Conservation (phyloP, 2,888 invertebrate species). For the Lithophane socia region DNA sequence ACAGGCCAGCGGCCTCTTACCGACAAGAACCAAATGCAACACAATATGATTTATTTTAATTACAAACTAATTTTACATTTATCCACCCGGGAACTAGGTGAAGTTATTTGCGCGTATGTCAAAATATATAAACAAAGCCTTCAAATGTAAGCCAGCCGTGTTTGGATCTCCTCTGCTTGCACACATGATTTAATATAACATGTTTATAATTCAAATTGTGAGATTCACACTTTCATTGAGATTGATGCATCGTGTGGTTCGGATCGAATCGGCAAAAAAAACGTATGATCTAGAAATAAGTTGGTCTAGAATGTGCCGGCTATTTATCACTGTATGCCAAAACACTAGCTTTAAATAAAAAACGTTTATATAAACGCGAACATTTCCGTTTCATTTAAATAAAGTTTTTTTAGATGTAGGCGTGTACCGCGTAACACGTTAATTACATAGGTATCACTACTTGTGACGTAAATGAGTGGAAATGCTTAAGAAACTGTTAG, state of each 20-base stretch:
- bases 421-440: slow-evolving; percentile 27
- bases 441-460: slow-evolving; percentile 35
- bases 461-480: slow-evolving; percentile 64
- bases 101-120: slow-evolving; percentile 58
- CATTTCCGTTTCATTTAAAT: slow-evolving; percentile 46
- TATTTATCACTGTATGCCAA: slow-evolving; percentile 50
- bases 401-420: slow-evolving; percentile 40
- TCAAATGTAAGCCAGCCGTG: slow-evolving; percentile 49
- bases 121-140: slow-evolving; percentile 63
- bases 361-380: slow-evolving; percentile 40
- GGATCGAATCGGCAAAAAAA: slow-evolving; percentile 21
- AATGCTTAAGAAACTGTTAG: slow-evolving; percentile 65
- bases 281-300: slow-evolving; percentile 38
- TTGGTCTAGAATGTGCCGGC: slow-evolving; percentile 29
- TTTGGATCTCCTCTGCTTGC: slow-evolving; percentile 47
- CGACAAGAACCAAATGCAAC: slow-evolving; percentile 64
- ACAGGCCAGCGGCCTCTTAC: slow-evolving; percentile 56
- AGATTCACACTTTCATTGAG: slow-evolving; percentile 40
- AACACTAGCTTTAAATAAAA: slow-evolving; percentile 39
- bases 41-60: slow-evolving; percentile 68
- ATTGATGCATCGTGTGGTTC: slow-evolving; percentile 42
- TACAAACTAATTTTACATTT: slow-evolving; percentile 55
- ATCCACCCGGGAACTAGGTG: slow-evolving; percentile 56
- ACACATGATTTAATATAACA: slow-evolving; percentile 44
- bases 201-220: slow-evolving; percentile 53